Conservation (phyloP, 2,888 invertebrate genomes). For the Cataglyphis rosenhaueri region DNA sequence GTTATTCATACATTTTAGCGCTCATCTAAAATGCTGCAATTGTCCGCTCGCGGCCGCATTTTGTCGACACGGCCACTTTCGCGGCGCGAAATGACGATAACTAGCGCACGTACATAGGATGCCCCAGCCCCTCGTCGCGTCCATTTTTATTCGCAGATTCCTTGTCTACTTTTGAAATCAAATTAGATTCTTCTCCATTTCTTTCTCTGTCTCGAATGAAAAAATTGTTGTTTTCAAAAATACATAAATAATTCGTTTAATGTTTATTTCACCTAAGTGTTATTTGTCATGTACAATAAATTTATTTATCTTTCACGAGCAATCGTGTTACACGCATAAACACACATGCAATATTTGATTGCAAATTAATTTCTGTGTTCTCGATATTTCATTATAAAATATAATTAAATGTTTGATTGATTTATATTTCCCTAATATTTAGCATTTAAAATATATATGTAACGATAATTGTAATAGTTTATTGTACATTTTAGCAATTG, state of each 20-base stretch:
- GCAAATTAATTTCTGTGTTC: background rate
- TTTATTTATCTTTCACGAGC: background rate
- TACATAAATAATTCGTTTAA: background rate
- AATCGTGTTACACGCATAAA: background rate
- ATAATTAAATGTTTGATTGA: constrained; percentile 30
- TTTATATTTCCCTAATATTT: constrained; percentile 14
- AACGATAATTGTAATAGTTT: background rate
- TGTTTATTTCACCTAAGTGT: background rate
- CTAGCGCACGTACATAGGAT: background rate
- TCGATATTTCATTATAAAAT: constrained; percentile 18
- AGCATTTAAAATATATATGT: background rate
- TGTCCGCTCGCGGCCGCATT: constrained; percentile 26
- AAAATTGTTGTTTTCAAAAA: background rate
- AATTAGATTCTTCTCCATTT: background rate
- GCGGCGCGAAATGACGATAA: constrained; percentile 12
- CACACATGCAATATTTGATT: constrained; percentile 20
- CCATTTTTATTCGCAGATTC: background rate
- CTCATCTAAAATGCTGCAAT: constrained; percentile 40
- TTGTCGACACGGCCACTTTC: constrained; percentile 35
- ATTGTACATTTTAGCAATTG: background rate
- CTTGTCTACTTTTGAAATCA: background rate
- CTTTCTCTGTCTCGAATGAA: too few species aligned
- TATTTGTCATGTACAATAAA: background rate
- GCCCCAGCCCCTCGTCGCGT: background rate
- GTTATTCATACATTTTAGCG: constrained; percentile 50